Conservation (phyloP, 1,140 invertebrate species). For the Harlomillsia oculata region DNA sequence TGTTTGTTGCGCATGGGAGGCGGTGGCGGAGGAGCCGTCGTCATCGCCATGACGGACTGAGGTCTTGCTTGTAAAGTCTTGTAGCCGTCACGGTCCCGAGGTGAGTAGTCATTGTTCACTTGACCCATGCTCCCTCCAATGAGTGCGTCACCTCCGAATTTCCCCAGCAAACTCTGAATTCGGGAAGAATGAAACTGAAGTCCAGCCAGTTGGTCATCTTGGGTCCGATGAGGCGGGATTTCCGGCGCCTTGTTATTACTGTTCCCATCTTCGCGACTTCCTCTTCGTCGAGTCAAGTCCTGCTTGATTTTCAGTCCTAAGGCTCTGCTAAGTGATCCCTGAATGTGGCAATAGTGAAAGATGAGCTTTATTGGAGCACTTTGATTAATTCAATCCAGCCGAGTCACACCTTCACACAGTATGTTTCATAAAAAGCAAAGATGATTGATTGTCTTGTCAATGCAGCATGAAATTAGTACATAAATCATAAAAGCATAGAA, state of each 20-base stretch:
- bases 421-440: too few relatives aligned
- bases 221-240: constrained; percentile 21
- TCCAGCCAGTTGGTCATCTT: background rate
- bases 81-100: background rate
- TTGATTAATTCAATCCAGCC: too few relatives aligned
- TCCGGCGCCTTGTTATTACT: too few relatives aligned
- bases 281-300: constrained; percentile 38
- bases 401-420: background rate
- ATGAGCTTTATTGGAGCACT: too few relatives aligned
- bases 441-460: too few relatives aligned
- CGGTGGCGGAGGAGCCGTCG: background rate
- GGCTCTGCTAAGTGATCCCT: constrained; percentile 66
- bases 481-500: too few relatives aligned
- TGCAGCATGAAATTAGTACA: too few relatives aligned
- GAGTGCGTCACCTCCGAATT: constrained; percentile 44
- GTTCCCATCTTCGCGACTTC: constrained; percentile 25
- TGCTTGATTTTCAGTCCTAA: constrained; percentile 57
- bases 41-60: constrained; percentile 12
- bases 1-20: background rate
- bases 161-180: constrained; percentile 49
- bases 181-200: constrained; percentile 42
- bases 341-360: constrained; percentile 31
- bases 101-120: background rate
- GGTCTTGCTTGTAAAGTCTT: constrained; percentile 5
- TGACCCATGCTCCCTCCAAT: constrained; percentile 29